Conservation (phyloP, 2,113 vertebrate species). For the Caretta caretta region DNA sequence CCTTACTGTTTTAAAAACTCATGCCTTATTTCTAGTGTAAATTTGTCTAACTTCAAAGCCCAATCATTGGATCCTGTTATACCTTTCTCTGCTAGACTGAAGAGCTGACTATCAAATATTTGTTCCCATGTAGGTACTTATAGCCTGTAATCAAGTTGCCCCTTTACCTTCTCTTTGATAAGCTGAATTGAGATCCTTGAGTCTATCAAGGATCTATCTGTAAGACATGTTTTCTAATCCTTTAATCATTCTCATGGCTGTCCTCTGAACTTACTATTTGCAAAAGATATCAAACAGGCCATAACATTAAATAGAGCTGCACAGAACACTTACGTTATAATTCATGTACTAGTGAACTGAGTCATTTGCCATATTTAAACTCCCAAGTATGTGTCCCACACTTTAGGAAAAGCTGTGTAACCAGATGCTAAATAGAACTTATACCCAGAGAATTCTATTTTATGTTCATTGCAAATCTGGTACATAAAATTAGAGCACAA, state of each 20-base stretch:
- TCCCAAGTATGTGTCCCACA: background rate
- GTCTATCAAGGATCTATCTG: background rate
- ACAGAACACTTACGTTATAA: background rate
- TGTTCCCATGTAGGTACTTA: background rate
- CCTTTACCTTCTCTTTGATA: background rate
- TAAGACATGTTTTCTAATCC: background rate
- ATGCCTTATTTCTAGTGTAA: background rate
- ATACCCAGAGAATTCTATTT: background rate
- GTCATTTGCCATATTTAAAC: background rate
- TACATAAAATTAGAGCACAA: background rate
- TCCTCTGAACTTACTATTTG: background rate
- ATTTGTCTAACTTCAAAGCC: background rate
- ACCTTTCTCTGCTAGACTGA: background rate
- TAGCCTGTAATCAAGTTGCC: background rate
- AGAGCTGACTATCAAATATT: background rate
- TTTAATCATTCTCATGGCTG: background rate
- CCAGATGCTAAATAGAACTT: background rate
- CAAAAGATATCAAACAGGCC: background rate
- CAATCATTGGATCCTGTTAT: background rate
- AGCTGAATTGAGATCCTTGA: background rate
- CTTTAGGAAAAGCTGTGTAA: background rate
- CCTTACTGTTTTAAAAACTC: background rate
- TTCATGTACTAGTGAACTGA: background rate
- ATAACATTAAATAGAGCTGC: background rate
- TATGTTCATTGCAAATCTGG: background rate